Evolutionary conservation across 2,797 vertebrate species (phyloP).

Genomic region (Enteromius afrohamiltoni): DNA sequence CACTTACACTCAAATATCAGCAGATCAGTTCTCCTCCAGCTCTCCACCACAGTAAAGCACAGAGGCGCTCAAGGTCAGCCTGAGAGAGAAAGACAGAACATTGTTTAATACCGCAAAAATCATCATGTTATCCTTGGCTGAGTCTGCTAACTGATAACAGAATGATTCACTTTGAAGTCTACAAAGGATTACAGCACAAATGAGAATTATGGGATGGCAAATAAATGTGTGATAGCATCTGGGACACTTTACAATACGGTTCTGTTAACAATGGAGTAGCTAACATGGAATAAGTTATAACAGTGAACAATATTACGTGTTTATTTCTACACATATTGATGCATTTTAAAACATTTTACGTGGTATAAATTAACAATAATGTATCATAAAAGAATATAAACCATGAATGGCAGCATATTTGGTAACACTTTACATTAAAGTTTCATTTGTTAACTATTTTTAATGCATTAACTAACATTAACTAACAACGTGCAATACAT

Average conservation of each 20-base stretch:
- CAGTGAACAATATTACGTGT: not conserved
- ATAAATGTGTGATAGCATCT: constrained; percentile 16
- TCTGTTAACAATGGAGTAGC: not conserved
- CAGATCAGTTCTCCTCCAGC: constrained; percentile 23
- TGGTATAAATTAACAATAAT: not conserved
- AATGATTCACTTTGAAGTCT: constrained; percentile 35
- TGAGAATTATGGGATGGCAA: constrained; percentile 18
- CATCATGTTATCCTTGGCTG: constrained; percentile 41
- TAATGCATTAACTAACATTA: not conserved
- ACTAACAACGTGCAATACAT: not conserved
- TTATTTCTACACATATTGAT: not conserved
- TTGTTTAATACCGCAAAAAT: constrained; percentile 38
- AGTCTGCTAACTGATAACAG: constrained; percentile 42
- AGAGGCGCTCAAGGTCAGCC: constrained; percentile 24
- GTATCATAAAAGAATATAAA: not conserved
- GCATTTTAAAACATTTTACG: not conserved
- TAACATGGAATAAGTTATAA: not conserved
- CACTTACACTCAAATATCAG: constrained; percentile 47
- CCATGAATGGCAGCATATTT: not conserved
- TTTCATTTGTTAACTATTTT: not conserved
- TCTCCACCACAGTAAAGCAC: constrained; percentile 21
- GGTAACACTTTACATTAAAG: not conserved
- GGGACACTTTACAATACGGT: not conserved
- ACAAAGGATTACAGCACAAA: constrained; percentile 22
- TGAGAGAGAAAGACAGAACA: constrained; percentile 36